Conservation (phyloP, 2,797 vertebrate species). For the Pempheris klunzingeri region DNA sequence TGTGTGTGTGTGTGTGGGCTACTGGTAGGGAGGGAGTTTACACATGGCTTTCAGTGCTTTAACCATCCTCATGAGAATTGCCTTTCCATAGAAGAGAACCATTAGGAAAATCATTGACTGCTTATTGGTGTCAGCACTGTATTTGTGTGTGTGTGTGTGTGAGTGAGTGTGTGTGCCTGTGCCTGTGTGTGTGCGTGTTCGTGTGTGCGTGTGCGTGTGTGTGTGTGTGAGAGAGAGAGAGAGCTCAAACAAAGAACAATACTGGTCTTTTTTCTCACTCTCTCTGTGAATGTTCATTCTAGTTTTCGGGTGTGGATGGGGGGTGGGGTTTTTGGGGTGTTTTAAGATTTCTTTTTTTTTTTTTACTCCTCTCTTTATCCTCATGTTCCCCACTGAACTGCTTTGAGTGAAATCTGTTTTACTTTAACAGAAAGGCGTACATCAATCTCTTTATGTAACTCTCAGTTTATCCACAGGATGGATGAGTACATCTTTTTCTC, state of each 20-base stretch:
- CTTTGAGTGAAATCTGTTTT: slow-evolving; percentile 50
- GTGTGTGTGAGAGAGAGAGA: too few relatives aligned
- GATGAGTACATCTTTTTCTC: slow-evolving; percentile 32
- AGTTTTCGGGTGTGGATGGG: slow-evolving; percentile 18
- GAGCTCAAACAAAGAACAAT: slow-evolving; percentile 76
- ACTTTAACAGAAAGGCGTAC: slow-evolving; percentile 21
- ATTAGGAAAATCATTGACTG: slow-evolving; percentile 80
- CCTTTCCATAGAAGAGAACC: slow-evolving; percentile 69
- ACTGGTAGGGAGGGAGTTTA: slow-evolving; percentile 42
- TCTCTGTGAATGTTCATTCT: slow-evolving; percentile 33
- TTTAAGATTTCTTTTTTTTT: slow-evolving; percentile 22
- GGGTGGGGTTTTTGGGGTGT: not conserved
- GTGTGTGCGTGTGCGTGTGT: slow-evolving; percentile 20
- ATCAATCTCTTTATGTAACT: slow-evolving; percentile 60
- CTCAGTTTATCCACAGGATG: slow-evolving; percentile 43
- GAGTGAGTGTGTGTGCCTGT: slow-evolving; percentile 9
- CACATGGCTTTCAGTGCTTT: slow-evolving; percentile 64
- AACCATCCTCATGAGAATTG: slow-evolving; percentile 75
- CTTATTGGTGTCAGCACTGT: slow-evolving; percentile 77
- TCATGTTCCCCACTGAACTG: slow-evolving; percentile 42
- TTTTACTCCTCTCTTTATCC: slow-evolving; percentile 58
- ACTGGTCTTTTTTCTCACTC: slow-evolving; percentile 54
- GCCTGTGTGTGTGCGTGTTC: slow-evolving; percentile 19
- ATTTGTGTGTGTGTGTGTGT: slow-evolving; percentile 47
- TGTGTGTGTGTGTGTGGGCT: slow-evolving; percentile 5